Percentiles rank a stretch among this genome's conserved stretches.
Conservation (phyloP, 2,888 invertebrate species). For the Frankliniella intonsa region DNA sequence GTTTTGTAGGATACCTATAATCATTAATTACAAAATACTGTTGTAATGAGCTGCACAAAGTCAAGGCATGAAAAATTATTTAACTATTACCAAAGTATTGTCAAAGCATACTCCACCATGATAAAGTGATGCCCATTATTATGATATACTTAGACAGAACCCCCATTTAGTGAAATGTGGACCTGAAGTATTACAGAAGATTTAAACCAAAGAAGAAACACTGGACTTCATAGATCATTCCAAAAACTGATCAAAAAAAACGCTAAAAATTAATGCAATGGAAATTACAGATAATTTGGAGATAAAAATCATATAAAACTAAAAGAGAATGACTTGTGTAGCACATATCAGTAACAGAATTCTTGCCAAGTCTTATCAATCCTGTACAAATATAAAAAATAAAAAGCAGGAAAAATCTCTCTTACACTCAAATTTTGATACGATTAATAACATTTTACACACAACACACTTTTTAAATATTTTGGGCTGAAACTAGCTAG, state of each 20-base stretch:
- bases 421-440: conserved; percentile 11
- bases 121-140: not conserved
- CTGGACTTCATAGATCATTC: too few species aligned
- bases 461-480: not conserved
- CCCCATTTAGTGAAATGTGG: too few species aligned
- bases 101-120: not conserved
- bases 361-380: not conserved
- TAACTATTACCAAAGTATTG: not conserved
- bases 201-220: too few species aligned
- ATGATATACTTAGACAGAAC: too few species aligned
- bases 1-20: not conserved
- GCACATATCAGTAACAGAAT: not conserved
- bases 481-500: not conserved
- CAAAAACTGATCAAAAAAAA: too few species aligned
- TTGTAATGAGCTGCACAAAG: not conserved
- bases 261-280: too few species aligned
- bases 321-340: too few species aligned
- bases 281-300: too few species aligned
- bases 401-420: conserved; percentile 9
- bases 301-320: too few species aligned
- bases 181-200: not conserved
- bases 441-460: not conserved
- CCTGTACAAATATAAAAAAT: conserved; percentile 16
- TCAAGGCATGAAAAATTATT: not conserved
- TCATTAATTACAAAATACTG: not conserved